These are phyloP conservation scores for Himalopsyche tibetana DNA, from an alignment of 2,888 invertebrate genomes.

Conservation along the genomic window DNA sequence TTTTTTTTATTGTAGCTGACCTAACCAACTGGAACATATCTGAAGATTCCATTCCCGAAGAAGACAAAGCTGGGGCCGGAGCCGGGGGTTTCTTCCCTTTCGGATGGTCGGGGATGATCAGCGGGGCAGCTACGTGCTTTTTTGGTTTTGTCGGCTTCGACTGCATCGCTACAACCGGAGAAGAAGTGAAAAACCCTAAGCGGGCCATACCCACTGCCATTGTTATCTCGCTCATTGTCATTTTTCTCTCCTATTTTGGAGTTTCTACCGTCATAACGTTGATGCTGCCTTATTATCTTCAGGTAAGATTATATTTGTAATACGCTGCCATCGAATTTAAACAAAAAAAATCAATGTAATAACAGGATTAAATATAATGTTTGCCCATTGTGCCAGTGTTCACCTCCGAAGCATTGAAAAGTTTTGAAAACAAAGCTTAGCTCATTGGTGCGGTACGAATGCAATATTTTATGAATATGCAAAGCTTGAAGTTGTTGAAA, in stretches of 20 bases:
- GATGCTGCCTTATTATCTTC: constrained; percentile 92
- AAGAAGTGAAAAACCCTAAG: constrained; percentile 93
- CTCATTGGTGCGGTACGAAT: too few relatives aligned
- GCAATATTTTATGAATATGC: too few relatives aligned
- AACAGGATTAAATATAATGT: too few relatives aligned
- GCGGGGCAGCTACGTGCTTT: constrained; percentile 89
- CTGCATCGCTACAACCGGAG: constrained; percentile 88
- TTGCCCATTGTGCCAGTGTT: too few relatives aligned
- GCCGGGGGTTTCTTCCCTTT: constrained; percentile 93
- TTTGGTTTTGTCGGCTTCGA: constrained; percentile 97
- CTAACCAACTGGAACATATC: constrained; percentile 77
- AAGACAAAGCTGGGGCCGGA: constrained; percentile 75
- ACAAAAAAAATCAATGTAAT: too few relatives aligned
- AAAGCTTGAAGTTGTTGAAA: too few relatives aligned
- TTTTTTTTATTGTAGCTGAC: constrained; percentile 72
- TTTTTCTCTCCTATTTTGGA: constrained; percentile 88
- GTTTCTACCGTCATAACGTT: constrained; percentile 92
- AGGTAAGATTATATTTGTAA: constrained; percentile 71
- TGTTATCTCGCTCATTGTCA: constrained; percentile 84
- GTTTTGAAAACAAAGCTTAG: too few relatives aligned
- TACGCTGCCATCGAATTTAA: too few relatives aligned
- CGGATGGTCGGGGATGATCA: constrained; percentile 87
- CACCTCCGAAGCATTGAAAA: too few relatives aligned
- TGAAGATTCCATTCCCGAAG: constrained; percentile 70
- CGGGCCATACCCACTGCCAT: constrained; percentile 90